Evolutionary conservation across 2,888 invertebrate species (phyloP), one percentile per base, ranked within the genome.

Genomic region (Cephus runcator): DNA sequence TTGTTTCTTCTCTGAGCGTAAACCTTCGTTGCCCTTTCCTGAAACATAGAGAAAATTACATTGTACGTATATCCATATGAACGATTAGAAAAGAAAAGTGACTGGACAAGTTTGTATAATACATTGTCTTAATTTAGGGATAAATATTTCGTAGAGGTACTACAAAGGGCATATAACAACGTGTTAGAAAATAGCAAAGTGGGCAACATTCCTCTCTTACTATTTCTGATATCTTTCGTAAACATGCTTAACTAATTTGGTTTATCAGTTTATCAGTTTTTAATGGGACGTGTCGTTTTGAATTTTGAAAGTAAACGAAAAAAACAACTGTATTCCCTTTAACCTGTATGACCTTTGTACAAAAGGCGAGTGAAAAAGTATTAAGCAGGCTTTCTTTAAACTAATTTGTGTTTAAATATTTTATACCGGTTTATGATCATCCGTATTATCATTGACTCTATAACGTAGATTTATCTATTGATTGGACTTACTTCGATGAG

Each of bases 1-100:
- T 93, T 93, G 83, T 92, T 92, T 85, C 92, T 89, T 82, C 92
- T 89, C 79, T 91, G 90, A 56, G 90, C 89, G 83, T 91, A 92
- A 40, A 88, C 84, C 85, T 91, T 91, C 74, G 88, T 83, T 71
- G 88, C 85, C 82, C 90, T 85, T 75, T 90, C 90, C 91, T 91
- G 86, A 76, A 88, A 88, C 84, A 88, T 73, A 56, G 56, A 56
- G 23, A 56, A 56, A 56, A 9, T 56, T 56, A 23, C 56, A 56
- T 23, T 56, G 23, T 23, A 56, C 56, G 56, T 56, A 56, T 6
- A 40, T 40, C 15, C 1, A 15, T 23, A 40, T 23, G 40, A 84
- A 76, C 33, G 40, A 77, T 76, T 34, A 76, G 31, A 69, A 73
- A 77, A 40, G 80, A 75, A 81, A 80, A 77, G 76, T 74, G 3